These are phyloP conservation scores for Saccopteryx bilineata DNA, from an alignment of 2,113 vertebrate genomes.

Conservation along the genomic window DNA sequence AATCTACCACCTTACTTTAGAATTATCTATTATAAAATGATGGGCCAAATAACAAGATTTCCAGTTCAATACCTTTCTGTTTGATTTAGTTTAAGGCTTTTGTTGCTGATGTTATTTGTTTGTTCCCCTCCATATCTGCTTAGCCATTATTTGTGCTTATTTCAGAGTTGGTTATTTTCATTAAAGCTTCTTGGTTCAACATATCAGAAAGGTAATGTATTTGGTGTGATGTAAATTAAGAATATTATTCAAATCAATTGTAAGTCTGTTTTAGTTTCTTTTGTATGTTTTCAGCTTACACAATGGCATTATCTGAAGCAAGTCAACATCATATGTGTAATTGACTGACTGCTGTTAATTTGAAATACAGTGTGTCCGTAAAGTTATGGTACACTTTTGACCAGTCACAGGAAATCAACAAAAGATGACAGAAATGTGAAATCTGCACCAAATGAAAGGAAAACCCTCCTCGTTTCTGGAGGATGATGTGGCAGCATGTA, in stretches of 20 bases:
- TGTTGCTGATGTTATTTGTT: neutral
- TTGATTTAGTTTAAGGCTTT: conserved; percentile 22
- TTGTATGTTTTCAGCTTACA: conserved; percentile 60
- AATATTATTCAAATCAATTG: conserved; percentile 65
- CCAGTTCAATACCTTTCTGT: neutral
- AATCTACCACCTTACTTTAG: neutral
- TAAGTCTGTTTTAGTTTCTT: conserved; percentile 67
- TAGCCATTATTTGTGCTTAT: conserved; percentile 28
- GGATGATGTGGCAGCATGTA: too few species aligned
- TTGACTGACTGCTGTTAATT: conserved; percentile 78
- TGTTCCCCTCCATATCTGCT: neutral
- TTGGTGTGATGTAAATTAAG: conserved; percentile 49
- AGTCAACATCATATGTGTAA: conserved; percentile 73
- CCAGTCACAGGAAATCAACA: too few species aligned
- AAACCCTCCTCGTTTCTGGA: too few species aligned
- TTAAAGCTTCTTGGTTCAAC: neutral
- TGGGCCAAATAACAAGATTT: neutral
- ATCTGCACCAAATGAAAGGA: too few species aligned
- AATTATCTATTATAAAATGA: neutral
- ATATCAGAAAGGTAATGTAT: conserved; percentile 64
- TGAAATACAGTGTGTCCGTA: conserved; percentile 56
- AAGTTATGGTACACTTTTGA: too few species aligned
- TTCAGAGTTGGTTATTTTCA: conserved; percentile 58
- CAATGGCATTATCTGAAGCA: conserved; percentile 71
- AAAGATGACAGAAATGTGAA: too few species aligned